These are phyloP conservation scores for Ophioninae sp. DNA, from an alignment of 2,888 invertebrate species.

Conservation along the genomic window DNA sequence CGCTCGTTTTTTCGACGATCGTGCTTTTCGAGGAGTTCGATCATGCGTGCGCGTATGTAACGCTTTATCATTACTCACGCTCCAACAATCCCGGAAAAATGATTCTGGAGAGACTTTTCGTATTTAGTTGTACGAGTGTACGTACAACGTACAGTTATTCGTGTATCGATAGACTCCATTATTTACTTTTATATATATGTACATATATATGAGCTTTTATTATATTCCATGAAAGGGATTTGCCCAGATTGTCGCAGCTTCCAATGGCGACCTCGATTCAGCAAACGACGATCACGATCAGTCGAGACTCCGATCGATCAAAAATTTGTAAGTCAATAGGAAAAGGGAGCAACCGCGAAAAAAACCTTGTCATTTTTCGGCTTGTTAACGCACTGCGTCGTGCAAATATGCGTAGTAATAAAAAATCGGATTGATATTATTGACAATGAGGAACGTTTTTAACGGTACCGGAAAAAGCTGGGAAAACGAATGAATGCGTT, in stretches of 20 bases:
- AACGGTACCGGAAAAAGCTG: no score
- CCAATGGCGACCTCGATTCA: not conserved
- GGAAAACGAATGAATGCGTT: no score
- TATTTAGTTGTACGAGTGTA: not conserved
- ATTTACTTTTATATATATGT: not conserved
- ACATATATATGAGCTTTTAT: not conserved
- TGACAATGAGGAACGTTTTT: no score
- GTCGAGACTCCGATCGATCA: not conserved
- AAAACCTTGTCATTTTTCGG: no score
- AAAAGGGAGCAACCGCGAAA: no score
- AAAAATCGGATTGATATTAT: no score
- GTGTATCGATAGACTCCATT: slow-evolving; percentile 16
- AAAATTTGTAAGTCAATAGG: not conserved
- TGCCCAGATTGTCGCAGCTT: not conserved
- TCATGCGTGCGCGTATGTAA: slow-evolving; percentile 40
- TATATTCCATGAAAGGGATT: not conserved
- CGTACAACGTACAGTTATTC: slow-evolving; percentile 6
- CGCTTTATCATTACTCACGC: slow-evolving; percentile 57
- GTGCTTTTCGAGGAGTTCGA: slow-evolving; percentile 32
- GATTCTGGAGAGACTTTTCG: slow-evolving; percentile 45
- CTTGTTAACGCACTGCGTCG: no score
- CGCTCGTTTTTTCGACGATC: slow-evolving; percentile 39
- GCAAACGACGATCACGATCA: slow-evolving; percentile 9
- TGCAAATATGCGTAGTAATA: no score
- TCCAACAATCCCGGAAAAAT: slow-evolving; percentile 58